phyloP scores from a whole-genome alignment of 1,140 invertebrate species.

The Macrotrachela quadricornifera region DNA sequence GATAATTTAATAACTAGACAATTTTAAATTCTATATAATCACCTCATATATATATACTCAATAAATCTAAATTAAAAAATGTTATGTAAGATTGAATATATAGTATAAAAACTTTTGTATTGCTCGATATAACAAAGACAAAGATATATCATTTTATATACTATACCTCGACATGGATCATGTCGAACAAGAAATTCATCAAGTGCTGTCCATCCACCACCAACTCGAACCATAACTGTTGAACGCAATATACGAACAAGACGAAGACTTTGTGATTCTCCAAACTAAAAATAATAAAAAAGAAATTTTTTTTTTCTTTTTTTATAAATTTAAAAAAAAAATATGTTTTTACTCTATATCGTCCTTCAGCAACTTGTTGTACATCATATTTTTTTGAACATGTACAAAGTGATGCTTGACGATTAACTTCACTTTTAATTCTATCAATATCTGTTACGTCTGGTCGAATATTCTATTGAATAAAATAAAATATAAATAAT shows the following conservation, averaged over 20 bases:
- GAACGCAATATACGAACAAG: conserved; percentile 88
- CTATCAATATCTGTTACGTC: conserved; percentile 13
- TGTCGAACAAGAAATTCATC: conserved; percentile 98
- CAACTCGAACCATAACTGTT: conserved; percentile 97
- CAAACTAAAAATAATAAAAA: conserved; percentile 50
- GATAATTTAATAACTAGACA: too few species aligned
- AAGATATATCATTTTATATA: too few species aligned
- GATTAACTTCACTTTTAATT: conserved; percentile 91
- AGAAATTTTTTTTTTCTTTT: not conserved
- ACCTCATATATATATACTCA: too few species aligned
- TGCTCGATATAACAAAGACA: too few species aligned
- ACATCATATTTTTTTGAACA: conserved; percentile 90
- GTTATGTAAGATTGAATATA: too few species aligned
- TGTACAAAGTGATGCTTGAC: conserved; percentile 70
- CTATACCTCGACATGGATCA: conserved; percentile 98
- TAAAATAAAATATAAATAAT: too few species aligned
- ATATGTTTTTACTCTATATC: conserved; percentile 60
- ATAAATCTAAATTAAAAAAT: too few species aligned
- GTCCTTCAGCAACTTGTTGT: conserved; percentile 93
- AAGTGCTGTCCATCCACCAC: conserved; percentile 92
- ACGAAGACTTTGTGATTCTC: conserved; percentile 86
- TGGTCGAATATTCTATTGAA: too few species aligned
- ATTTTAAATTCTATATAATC: too few species aligned
- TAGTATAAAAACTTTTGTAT: too few species aligned
- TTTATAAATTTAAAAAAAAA: conserved; percentile 11